phyloP scores from a whole-genome alignment of 2,113 vertebrate species.

The Syrmaticus mikado region DNA sequence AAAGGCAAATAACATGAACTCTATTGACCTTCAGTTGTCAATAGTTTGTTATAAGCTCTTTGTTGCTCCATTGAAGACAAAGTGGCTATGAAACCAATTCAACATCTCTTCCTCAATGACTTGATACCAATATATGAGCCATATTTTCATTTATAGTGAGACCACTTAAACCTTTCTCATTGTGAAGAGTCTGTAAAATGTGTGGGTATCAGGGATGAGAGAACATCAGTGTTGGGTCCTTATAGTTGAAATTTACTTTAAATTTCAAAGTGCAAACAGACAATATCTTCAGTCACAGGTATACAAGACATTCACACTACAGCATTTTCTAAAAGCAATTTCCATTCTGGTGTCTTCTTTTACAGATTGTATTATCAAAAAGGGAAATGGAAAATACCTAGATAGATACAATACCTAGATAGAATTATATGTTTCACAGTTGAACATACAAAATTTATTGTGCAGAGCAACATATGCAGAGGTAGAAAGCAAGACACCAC shows the following conservation, averaged over 20 bases:
- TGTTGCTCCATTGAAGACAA: slow-evolving; percentile 22
- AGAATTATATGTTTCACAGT: background rate
- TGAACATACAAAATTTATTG: background rate
- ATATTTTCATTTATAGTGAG: background rate
- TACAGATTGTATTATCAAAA: background rate
- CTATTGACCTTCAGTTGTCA: slow-evolving; percentile 20
- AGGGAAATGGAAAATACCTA: background rate
- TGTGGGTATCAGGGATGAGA: background rate
- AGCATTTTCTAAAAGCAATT: background rate
- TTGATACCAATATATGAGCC: background rate
- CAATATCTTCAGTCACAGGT: background rate
- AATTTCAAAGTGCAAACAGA: background rate
- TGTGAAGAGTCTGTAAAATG: background rate
- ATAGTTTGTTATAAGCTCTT: slow-evolving; percentile 7
- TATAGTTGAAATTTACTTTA: background rate
- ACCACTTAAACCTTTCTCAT: background rate
- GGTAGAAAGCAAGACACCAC: background rate
- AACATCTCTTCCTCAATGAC: background rate
- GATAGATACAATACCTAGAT: background rate
- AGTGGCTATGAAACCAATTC: background rate
- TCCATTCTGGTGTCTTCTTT: background rate
- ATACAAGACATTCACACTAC: background rate
- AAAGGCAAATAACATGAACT: slow-evolving; percentile 24
- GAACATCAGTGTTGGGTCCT: background rate
- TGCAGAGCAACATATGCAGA: background rate